Conservation (phyloP, 1,140 invertebrate genomes). For the Asbolus verrucosus region DNA sequence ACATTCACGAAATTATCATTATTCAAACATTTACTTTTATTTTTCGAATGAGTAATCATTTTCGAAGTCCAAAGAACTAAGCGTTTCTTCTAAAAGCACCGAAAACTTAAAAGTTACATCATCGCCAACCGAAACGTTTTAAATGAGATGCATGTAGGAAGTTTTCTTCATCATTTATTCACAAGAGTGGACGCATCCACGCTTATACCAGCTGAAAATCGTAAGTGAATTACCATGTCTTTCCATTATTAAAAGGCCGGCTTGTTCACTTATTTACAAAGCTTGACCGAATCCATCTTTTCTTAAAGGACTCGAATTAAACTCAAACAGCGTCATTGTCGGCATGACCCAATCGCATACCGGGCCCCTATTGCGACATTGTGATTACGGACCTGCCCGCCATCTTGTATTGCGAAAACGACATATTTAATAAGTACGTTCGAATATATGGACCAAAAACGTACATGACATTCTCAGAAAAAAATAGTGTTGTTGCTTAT, state of each 20-base stretch:
- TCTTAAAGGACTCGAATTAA: slow-evolving; percentile 16
- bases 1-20: too few species aligned
- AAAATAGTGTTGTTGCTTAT: slow-evolving; percentile 9
- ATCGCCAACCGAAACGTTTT: too few species aligned
- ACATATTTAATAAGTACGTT: slow-evolving; percentile 2
- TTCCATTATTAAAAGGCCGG: slow-evolving; percentile 16
- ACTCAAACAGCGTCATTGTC: slow-evolving; percentile 32
- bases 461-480: slow-evolving; percentile 1
- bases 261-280: slow-evolving; percentile 21
- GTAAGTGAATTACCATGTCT: slow-evolving; percentile 34
- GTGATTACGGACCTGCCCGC: slow-evolving; percentile 29
- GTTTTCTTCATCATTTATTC: too few species aligned
- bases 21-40: too few species aligned
- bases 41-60: too few species aligned
- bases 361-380: slow-evolving; percentile 32
- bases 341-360: slow-evolving; percentile 21
- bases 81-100: too few species aligned
- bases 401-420: slow-evolving; percentile 28
- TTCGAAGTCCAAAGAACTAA: too few species aligned
- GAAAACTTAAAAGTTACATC: too few species aligned
- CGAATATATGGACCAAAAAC: neutral
- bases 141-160: too few species aligned
- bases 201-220: too few species aligned
- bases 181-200: too few species aligned
- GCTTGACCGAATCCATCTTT: slow-evolving; percentile 18